Base-by-base conservation (phyloP, 2,888 invertebrate species). In the Catocala sponsa region DNA sequence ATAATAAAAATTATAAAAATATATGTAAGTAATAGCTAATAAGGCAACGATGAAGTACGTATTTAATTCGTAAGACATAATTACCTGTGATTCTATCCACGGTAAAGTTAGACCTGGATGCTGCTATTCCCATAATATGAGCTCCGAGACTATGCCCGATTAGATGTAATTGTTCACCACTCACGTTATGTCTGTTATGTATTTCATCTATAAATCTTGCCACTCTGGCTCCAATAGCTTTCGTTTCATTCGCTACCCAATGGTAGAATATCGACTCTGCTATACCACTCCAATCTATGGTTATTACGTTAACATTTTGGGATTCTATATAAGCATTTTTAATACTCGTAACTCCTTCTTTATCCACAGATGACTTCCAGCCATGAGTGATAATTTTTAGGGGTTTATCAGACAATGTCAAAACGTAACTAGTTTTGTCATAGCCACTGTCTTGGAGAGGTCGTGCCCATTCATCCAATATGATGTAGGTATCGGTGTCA, bases 341-440 rank as follows among this genome's bases (percentile, higher is more conserved):
- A 10, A 95, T 89, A 7, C 65, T 58, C 1, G 84, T 66, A 46
- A 91, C 90, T 6, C 87, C 82, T 46, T 84, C 74, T 50, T 80
- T 80, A 43, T 87, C 83, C 0, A 87, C 91, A 35, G 88, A 87
- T 0, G 95, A 95, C 77, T 84, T 85, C 95, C 95, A 95, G 6
- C 91, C 91, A 64, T 95, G 95, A 0, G 95, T 94, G n/a, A 95
- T 80, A 44, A 95, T 82, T 83, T 95, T 95, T 2, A 93, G 84
- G 6, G 89, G 81, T 56, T 55, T 59, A 6, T 65, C 66, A 7
- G 72, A 61, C n/a, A 82, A 73, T 10, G 76, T 51, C 15, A 72
- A 44, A 2, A 15, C 10, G 7, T 42, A 33, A 6, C 7, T 38
- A 41, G 50, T 67, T 6, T 72, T 33, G 4, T 59, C 53, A 35